Evolutionary conservation across 1,140 invertebrate genomes (phyloP).

Genomic region (Drosophila orosa): DNA sequence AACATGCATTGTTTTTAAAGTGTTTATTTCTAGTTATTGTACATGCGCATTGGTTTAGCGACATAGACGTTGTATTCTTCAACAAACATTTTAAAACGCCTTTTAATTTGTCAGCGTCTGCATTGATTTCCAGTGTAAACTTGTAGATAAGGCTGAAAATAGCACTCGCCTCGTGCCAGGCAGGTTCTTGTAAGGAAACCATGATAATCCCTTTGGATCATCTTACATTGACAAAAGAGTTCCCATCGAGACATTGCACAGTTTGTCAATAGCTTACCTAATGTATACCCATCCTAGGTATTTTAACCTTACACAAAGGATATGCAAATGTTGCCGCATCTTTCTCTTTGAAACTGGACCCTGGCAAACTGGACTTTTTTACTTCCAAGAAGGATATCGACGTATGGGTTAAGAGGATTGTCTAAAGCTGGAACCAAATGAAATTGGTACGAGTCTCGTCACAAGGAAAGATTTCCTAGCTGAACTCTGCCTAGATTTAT

Average conservation of each 20-base stretch:
- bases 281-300: conserved; percentile 43
- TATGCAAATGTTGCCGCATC: conserved; percentile 58
- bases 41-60: too few relatives aligned
- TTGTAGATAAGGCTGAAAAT: conserved; percentile 38
- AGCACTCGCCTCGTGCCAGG: conserved; percentile 42
- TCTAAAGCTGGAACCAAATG: conserved; percentile 53
- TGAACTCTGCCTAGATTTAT: conserved; percentile 10
- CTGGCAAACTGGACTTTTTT: conserved; percentile 19
- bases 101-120: neutral
- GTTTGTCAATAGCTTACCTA: conserved; percentile 73
- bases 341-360: conserved; percentile 54
- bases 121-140: conserved; percentile 54
- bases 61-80: neutral
- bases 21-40: neutral
- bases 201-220: conserved; percentile 42
- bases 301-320: conserved; percentile 21
- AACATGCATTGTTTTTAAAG: neutral
- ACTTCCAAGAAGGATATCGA: conserved; percentile 29
- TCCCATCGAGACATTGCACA: conserved; percentile 30
- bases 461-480: conserved; percentile 13
- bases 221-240: conserved; percentile 13
- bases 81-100: neutral
- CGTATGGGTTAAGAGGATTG: conserved; percentile 69
- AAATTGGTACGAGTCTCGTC: conserved; percentile 57
- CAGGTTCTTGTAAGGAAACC: neutral